Evolutionary conservation across 1,140 invertebrate genomes (phyloP).

Genomic region (Drosophila grimshawi): DNA sequence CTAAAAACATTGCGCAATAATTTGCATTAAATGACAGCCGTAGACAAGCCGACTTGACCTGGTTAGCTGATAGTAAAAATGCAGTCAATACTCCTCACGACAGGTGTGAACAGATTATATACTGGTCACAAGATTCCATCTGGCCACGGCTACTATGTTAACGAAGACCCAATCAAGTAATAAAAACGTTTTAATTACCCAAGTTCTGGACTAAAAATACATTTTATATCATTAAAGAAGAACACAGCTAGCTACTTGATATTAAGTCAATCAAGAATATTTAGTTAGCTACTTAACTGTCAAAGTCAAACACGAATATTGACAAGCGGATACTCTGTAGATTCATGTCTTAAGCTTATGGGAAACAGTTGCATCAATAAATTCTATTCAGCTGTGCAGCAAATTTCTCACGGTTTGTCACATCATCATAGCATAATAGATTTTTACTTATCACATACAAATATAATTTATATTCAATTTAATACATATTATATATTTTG

Average conservation of each 20-base stretch:
- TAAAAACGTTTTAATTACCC: constrained; percentile 33
- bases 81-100: constrained; percentile 35
- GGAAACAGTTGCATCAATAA: too few species aligned
- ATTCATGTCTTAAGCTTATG: too few species aligned
- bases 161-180: constrained; percentile 34
- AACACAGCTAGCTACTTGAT: neutral
- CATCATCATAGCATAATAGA: too few species aligned
- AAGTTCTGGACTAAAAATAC: constrained; percentile 6
- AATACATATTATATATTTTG: neutral
- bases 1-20: constrained; percentile 63
- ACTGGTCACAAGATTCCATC: constrained; percentile 18
- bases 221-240: neutral
- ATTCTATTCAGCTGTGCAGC: too few species aligned
- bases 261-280: neutral
- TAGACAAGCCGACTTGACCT: constrained; percentile 68
- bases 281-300: too few species aligned
- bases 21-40: constrained; percentile 71
- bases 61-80: constrained; percentile 59
- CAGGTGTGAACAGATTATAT: constrained; percentile 57
- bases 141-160: constrained; percentile 5
- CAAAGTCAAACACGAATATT: too few species aligned
- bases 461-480: too few species aligned
- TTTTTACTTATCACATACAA: too few species aligned
- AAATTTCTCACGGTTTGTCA: too few species aligned
- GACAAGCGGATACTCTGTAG: too few species aligned